Conservation (phyloP, 2,888 invertebrate genomes). For the Petrophora chlorosata region DNA sequence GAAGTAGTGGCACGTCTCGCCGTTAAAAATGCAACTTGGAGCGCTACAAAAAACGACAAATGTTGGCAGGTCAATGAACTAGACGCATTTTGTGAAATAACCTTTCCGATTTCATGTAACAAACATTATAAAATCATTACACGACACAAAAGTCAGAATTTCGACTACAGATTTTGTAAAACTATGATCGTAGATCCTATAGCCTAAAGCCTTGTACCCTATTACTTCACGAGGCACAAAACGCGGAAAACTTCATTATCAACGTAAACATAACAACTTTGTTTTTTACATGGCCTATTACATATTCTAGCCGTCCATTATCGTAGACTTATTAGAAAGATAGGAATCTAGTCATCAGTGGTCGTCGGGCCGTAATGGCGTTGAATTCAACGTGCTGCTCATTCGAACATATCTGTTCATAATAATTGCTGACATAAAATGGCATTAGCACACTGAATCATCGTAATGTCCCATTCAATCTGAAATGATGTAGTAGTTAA, state of each 20-base stretch:
- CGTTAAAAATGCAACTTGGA: constrained; percentile 84
- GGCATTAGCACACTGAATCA: neutral
- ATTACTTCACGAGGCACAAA: neutral
- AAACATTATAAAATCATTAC: too few species aligned
- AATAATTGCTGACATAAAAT: constrained; percentile 6
- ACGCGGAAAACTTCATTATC: constrained; percentile 3
- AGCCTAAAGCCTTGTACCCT: too few species aligned
- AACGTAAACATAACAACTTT: constrained; percentile 14
- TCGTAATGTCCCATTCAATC: too few species aligned
- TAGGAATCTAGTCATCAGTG: constrained; percentile 17
- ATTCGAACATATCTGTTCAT: constrained; percentile 6
- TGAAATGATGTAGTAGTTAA: too few species aligned
- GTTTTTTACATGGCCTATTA: constrained; percentile 6
- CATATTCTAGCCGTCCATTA: neutral
- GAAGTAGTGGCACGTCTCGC: constrained; percentile 79
- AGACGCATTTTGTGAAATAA: too few species aligned
- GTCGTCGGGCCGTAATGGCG: constrained; percentile 3
- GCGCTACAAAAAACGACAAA: constrained; percentile 72
- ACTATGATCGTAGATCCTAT: too few species aligned
- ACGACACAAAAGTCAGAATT: too few species aligned
- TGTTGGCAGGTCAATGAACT: constrained; percentile 82
- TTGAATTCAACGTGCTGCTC: constrained; percentile 4
- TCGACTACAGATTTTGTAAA: too few species aligned
- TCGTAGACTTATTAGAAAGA: constrained; percentile 11
- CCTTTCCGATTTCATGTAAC: too few species aligned